Evolutionary conservation across 2,888 invertebrate genomes (phyloP).

Genomic region (Spilosoma lubricipeda): DNA sequence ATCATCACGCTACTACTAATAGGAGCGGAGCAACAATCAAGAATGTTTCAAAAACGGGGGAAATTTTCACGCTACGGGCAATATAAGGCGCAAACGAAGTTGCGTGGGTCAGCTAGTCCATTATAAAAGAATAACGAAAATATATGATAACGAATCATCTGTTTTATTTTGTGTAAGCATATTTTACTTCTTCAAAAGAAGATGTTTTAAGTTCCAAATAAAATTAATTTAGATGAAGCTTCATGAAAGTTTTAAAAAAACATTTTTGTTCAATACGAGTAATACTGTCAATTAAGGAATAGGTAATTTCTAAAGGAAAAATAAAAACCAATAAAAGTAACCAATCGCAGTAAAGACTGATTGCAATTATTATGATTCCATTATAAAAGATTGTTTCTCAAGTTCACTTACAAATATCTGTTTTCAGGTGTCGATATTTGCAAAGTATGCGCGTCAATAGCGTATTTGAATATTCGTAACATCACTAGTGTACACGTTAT

Average conservation of each 20-base stretch:
- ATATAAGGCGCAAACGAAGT: too few relatives aligned
- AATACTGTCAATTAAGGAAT: neutral
- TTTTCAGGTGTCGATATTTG: neutral
- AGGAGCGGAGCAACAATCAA: too few relatives aligned
- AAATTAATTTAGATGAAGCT: neutral
- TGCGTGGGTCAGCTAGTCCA: too few relatives aligned
- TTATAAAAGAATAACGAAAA: too few relatives aligned
- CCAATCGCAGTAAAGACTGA: too few relatives aligned
- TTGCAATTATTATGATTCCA: too few relatives aligned
- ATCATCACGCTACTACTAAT: too few relatives aligned
- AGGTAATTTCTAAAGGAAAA: too few relatives aligned
- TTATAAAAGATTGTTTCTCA: too few relatives aligned
- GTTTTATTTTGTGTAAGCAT: neutral
- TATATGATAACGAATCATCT: neutral
- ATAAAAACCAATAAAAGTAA: too few relatives aligned
- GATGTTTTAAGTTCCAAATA: neutral
- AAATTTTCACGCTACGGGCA: too few relatives aligned
- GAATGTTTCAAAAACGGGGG: too few relatives aligned
- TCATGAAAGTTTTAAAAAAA: neutral
- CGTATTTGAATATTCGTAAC: neutral
- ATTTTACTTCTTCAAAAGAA: neutral
- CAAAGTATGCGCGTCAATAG: neutral
- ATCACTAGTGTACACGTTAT: slow-evolving; percentile 46
- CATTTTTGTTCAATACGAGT: neutral
- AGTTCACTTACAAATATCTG: neutral